Evolutionary conservation across 2,888 invertebrate genomes (phyloP).

Genomic region (Epistrophella euchroma): DNA sequence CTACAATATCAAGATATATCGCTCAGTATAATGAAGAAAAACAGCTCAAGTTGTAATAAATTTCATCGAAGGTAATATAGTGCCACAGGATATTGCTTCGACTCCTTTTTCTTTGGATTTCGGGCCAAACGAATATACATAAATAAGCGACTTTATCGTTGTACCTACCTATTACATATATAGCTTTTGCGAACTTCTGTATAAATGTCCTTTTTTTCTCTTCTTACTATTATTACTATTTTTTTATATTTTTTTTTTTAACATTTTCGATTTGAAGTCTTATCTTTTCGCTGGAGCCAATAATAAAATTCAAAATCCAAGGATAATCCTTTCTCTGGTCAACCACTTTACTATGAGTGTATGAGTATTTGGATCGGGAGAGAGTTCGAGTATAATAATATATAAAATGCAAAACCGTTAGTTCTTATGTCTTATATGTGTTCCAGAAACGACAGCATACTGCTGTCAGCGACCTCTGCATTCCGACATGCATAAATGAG

Average conservation of each 20-base stretch:
- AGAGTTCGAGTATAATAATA: neutral
- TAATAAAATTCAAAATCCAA: constrained; percentile 51
- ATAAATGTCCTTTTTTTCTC: constrained; percentile 22
- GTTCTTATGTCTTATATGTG: constrained; percentile 34
- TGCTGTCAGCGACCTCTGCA: constrained; percentile 55
- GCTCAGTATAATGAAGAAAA: constrained; percentile 76
- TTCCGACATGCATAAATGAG: constrained; percentile 40
- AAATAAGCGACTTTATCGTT: constrained; percentile 59
- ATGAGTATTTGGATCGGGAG: neutral
- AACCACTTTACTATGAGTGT: constrained; percentile 14
- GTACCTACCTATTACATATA: no score
- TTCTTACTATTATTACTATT: neutral
- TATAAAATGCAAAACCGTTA: constrained; percentile 51
- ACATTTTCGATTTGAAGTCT: constrained; percentile 56
- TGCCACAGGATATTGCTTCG: constrained; percentile 68
- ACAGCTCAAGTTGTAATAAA: constrained; percentile 76
- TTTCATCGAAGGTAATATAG: constrained; percentile 75
- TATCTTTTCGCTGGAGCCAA: constrained; percentile 41
- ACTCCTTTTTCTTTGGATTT: constrained; percentile 38
- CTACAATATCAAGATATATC: constrained; percentile 76
- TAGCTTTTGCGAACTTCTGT: constrained; percentile 10
- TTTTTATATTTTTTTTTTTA: neutral
- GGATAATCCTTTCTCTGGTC: constrained; percentile 55
- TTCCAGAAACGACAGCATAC: constrained; percentile 9
- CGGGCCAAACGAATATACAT: constrained; percentile 62